Evolutionary conservation across 1,140 invertebrate species (phyloP), one percentile per base, ranked within the genome.

Genomic region (Lethrus apterus): DNA sequence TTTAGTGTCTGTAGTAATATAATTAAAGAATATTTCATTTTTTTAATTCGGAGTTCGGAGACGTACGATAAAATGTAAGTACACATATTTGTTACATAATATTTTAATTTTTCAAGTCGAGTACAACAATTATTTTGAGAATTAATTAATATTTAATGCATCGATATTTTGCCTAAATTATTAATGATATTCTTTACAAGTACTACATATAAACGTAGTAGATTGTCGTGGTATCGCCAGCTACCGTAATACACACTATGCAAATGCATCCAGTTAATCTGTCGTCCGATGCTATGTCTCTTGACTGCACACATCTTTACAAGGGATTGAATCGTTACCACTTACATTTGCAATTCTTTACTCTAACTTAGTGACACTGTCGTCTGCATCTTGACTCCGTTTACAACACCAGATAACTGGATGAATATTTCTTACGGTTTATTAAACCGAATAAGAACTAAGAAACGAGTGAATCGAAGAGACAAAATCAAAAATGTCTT

Each of bases 231-330:
- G 19, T 9, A 4, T 7, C n/a, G 9, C 35, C 20, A 5, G 35
- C 35, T 38, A 38, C 35, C 11, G 18, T n/a, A 38, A 21, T 38
- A 38, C 35, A 38, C 35, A 10, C 18, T 38, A 38, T 38, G 35
- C 18, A 38, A 38, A 38, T 38, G 14, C 35, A n/a, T 13, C 34
- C 11, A 13, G 35, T 38, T 38, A 38, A 38, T 36, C 35, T 23
- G 19, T 38, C 18, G 9, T 7, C 18, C 35, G 35, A 38, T 38
- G 20, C 24, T 38, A 18, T 23, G 4, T 7, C 7, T 21, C 35
- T 38, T 21, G 10, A 19, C 33, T 9, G 17, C 32, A 33, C 24
- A 10, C 9, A 23, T 19, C 19, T 38, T 21, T 14, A 21, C 18
- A 38, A 0, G 14, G 11, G 19, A 38, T 38, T 38, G 35, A 38